A percentile compares a stretch with the other conserved stretches of the same genome.
Evolutionary conservation across 2,888 invertebrate genomes (phyloP).

Genomic region (Crepidodera aurea): DNA sequence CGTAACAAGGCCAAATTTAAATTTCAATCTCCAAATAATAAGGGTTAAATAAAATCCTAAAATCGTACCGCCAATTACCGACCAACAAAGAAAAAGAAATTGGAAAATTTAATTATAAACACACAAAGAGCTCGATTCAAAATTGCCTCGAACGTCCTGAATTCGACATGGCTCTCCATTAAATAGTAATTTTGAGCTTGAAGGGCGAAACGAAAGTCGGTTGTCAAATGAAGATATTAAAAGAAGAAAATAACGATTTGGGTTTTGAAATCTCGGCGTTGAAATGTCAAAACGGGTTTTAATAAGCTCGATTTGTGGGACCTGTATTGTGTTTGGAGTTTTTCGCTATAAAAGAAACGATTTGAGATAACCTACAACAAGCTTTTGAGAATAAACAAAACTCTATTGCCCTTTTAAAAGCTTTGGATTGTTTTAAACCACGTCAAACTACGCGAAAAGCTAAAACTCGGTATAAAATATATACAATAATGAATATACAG

Average conservation of each 20-base stretch:
- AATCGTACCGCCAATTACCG: constrained; percentile 19
- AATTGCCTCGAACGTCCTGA: constrained; percentile 25
- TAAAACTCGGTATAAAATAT: too few species aligned
- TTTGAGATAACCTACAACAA: too few species aligned
- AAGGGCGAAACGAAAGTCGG: constrained; percentile 38
- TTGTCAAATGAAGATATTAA: constrained; percentile 46
- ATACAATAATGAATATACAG: too few species aligned
- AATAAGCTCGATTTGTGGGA: constrained; percentile 14
- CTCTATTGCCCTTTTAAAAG: too few species aligned
- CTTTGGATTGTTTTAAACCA: too few species aligned
- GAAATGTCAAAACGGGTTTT: constrained; percentile 15
- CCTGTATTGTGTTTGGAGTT: too few species aligned
- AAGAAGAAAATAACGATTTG: constrained; percentile 27
- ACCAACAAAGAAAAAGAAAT: constrained; percentile 21
- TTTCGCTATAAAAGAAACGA: too few species aligned
- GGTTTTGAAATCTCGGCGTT: constrained; percentile 1
- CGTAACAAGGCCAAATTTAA: constrained; percentile 8
- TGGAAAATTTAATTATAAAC: constrained; percentile 29
- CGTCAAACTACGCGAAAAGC: too few species aligned
- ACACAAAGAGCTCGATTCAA: constrained; percentile 31
- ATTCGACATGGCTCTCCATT: constrained; percentile 36
- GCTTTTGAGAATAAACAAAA: too few species aligned
- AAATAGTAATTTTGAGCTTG: constrained; percentile 35
- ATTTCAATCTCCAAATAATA: constrained; percentile 21
- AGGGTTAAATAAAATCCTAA: constrained; percentile 15